These are phyloP conservation scores for Crotalus viridis DNA, from an alignment of 2,113 vertebrate genomes.

Conservation along the genomic window DNA sequence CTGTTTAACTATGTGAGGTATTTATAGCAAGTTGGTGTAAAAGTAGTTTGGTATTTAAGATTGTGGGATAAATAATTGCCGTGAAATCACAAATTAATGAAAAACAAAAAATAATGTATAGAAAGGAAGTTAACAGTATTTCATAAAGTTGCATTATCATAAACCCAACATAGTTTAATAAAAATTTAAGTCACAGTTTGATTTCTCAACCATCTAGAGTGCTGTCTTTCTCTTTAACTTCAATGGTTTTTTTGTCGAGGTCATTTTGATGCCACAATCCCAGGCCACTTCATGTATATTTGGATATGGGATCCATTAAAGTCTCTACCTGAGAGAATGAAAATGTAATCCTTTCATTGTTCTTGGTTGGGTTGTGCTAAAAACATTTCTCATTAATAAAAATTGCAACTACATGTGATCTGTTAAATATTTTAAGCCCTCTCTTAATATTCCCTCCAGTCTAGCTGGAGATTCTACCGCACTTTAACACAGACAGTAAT, in stretches of 20 bases:
- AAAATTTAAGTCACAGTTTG: background rate
- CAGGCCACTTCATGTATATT: background rate
- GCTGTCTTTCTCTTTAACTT: background rate
- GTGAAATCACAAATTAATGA: background rate
- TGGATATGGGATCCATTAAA: background rate
- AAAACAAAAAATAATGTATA: background rate
- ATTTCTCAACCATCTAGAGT: background rate
- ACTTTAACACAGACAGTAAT: background rate
- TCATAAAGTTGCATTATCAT: background rate
- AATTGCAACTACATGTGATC: background rate
- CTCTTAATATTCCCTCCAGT: background rate
- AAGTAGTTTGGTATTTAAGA: background rate
- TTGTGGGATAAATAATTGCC: background rate
- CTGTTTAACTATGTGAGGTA: background rate
- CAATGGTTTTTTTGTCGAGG: background rate
- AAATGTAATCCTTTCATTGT: background rate
- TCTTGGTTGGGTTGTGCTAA: background rate
- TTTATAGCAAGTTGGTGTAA: background rate
- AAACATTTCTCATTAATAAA: background rate
- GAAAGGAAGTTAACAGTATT: background rate
- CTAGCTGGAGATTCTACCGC: background rate
- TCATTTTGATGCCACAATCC: background rate
- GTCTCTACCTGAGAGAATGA: background rate
- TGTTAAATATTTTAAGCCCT: background rate
- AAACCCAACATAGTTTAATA: background rate